These are phyloP conservation scores for Melanocharis versteri DNA, from an alignment of 2,113 vertebrate species.

Conservation along the genomic window DNA sequence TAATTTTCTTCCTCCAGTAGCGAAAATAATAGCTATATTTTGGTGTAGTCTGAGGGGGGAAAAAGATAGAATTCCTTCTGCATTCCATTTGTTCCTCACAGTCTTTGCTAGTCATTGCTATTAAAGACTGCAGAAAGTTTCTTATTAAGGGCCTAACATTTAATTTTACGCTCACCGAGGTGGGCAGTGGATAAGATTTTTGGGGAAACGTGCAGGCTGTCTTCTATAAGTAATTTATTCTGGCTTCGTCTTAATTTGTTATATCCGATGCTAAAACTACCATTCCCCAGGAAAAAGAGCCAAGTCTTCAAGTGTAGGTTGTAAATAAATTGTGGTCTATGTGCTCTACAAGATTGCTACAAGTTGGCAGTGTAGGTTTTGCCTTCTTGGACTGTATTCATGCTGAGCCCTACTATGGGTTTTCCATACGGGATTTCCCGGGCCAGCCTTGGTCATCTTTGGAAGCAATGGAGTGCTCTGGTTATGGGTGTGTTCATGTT, in stretches of 20 bases:
- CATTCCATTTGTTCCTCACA: neutral
- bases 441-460: neutral
- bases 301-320: neutral
- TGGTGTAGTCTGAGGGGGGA: neutral
- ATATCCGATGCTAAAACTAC: neutral
- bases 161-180: neutral
- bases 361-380: neutral
- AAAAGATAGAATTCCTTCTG: neutral
- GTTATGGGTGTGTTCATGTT: neutral
- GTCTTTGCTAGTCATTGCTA: neutral
- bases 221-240: neutral
- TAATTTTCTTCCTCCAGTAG: neutral
- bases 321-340: neutral
- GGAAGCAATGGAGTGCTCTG: neutral
- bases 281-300: neutral
- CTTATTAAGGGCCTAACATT: neutral
- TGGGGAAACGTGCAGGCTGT: rapidly evolving
- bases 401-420: neutral
- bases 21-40: neutral
- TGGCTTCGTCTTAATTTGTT: neutral
- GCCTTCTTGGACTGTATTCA: neutral
- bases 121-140: neutral
- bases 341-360: neutral
- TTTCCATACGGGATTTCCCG: neutral
- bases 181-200: neutral